Evolutionary conservation across 2,113 vertebrate species (phyloP).

Genomic region (Gracilinanus agilis): DNA sequence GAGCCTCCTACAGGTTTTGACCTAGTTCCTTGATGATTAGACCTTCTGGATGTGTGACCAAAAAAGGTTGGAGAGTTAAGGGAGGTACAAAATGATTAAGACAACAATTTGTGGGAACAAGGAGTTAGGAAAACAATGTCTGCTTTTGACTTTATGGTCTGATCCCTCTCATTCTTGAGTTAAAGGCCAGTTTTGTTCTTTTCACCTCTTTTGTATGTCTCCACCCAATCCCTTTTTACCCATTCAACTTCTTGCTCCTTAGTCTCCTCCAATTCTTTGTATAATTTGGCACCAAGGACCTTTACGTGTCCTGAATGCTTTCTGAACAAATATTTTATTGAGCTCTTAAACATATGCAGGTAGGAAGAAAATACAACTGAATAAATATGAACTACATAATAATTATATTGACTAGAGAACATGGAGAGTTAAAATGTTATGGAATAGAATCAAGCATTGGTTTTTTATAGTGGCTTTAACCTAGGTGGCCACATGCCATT

Average conservation of each 20-base stretch:
- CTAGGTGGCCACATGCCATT: slow-evolving; percentile 30
- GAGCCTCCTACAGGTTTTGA: neutral
- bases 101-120: slow-evolving; percentile 39
- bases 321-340: slow-evolving; percentile 80
- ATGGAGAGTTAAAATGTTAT: neutral
- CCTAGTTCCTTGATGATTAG: neutral
- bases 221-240: slow-evolving; percentile 67
- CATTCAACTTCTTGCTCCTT: slow-evolving; percentile 72
- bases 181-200: slow-evolving; percentile 51
- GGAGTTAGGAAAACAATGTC: slow-evolving; percentile 51
- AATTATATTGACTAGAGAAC: slow-evolving; percentile 66
- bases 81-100: slow-evolving; percentile 31
- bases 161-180: slow-evolving; percentile 55
- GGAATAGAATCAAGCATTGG: slow-evolving; percentile 2
- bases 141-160: slow-evolving; percentile 45
- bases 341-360: slow-evolving; percentile 72
- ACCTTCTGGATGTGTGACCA: neutral
- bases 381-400: slow-evolving; percentile 23
- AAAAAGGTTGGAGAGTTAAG: neutral
- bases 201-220: slow-evolving; percentile 66
- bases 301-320: slow-evolving; percentile 69
- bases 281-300: slow-evolving; percentile 66
- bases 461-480: neutral
- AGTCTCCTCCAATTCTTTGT: slow-evolving; percentile 68
- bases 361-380: slow-evolving; percentile 58